Evolutionary conservation across 92 coral and sea anemone species (phyloP), one percentile per base, ranked within the genome.

Genomic region (Palythoa heliodiscus): DNA sequence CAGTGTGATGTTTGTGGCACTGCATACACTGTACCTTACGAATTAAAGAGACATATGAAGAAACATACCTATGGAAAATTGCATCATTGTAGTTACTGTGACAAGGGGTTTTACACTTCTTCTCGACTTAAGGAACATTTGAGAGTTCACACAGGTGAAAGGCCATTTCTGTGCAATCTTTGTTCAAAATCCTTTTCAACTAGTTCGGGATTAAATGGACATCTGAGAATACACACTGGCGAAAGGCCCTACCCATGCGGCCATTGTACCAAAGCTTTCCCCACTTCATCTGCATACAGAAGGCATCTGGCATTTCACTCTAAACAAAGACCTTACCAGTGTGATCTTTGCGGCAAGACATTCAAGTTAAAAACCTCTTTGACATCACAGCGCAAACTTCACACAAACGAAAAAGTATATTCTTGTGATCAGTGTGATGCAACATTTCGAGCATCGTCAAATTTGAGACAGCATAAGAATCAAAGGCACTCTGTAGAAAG

Each of bases 41-140:
- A 71, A 38, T 38, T 71, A 13, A 71, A 71, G 24, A 71, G 75
- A 71, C 75, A 71, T 52, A 71, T 71, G 17, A 71, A 71, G 52
- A 38, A 71, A 71, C 75, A 71, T 48, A 35, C 75, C 16, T 52
- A 17, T 3, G 17, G 7, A 35, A 71, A 71, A 19, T 40, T 48
- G 37, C 75, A 71, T 71, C 75, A 8, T 9, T 71, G 75, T 20
- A 12, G 16, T 40, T 48, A 71, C 16, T 71, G 75, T 29, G 75
- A 25, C 48, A 71, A 71, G 39, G 75, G n/a, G 16, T 71, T 29
- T 71, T 71, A 15, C 75, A 71, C 15, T 25, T 9, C 52, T 38
- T 3, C 1, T 19, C 75, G 37, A 38, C 75, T 71, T 38, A 71
- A 7, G 4, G 52, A 12, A n/a, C 75, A 71, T 71, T n/a, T 38